Evolutionary conservation across 2,113 vertebrate species (phyloP).

Genomic region (Lontra canadensis): DNA sequence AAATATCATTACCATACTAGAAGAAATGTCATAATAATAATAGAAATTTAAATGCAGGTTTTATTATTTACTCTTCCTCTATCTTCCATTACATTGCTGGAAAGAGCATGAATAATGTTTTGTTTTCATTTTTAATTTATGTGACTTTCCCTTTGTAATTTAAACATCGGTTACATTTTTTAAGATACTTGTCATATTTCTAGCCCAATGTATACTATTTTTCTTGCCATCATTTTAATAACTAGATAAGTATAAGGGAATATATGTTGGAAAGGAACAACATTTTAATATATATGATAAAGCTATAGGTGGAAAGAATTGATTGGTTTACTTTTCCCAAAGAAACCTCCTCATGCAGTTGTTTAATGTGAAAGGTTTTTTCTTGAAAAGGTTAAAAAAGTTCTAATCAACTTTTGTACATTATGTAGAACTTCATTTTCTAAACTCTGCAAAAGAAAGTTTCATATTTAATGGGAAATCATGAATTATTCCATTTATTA

Average conservation of each 20-base stretch:
- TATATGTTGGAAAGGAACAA: not conserved
- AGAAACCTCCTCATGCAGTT: conserved; percentile 79
- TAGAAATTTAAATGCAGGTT: not conserved
- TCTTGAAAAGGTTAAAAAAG: conserved; percentile 90
- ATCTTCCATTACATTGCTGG: not conserved
- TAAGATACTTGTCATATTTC: not conserved
- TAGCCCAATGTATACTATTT: not conserved
- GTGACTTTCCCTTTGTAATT: conserved; percentile 45
- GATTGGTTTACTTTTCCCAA: conserved; percentile 75
- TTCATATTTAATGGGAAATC: conserved; percentile 99
- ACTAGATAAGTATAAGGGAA: not conserved
- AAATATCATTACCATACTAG: not conserved
- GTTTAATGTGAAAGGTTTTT: conserved; percentile 82
- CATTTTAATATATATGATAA: conserved; percentile 62
- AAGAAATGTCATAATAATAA: not conserved
- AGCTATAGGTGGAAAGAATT: conserved; percentile 52
- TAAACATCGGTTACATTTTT: conserved; percentile 37
- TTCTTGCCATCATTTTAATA: conserved; percentile 16
- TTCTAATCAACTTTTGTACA: conserved; percentile 97
- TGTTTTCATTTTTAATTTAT: conserved; percentile 71
- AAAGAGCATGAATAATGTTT: conserved; percentile 51
- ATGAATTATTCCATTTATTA: conserved; percentile 99
- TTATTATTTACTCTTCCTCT: conserved; percentile 11
- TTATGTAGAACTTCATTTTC: conserved; percentile 99
- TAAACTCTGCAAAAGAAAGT: conserved; percentile 98